Evolutionary conservation across 2,797 vertebrate genomes (phyloP).

Genomic region (Lemur catta): DNA sequence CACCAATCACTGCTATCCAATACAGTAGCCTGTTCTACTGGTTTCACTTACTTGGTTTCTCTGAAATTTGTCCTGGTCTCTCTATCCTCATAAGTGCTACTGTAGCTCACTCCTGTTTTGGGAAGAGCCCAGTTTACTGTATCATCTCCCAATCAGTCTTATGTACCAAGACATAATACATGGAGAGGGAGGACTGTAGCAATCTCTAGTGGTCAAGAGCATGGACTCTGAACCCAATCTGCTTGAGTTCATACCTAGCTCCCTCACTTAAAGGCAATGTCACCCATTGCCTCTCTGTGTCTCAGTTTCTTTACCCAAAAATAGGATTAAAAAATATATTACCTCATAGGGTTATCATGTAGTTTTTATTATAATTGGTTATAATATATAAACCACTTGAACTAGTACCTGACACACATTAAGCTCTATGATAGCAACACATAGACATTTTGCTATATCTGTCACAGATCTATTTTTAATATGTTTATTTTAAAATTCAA

Average conservation of each 20-base stretch:
- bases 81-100: neutral
- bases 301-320: conserved; percentile 36
- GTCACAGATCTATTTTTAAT: neutral
- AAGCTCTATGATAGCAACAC: neutral
- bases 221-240: neutral
- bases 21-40: neutral
- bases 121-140: neutral
- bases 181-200: neutral
- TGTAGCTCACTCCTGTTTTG: neutral
- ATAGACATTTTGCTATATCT: neutral
- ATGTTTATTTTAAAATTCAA: conserved; percentile 10
- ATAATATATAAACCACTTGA: neutral
- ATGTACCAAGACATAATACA: neutral
- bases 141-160: neutral
- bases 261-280: neutral
- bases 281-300: neutral
- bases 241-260: neutral
- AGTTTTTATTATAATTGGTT: neutral
- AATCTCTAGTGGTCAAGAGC: neutral
- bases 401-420: neutral
- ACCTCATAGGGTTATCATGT: neutral
- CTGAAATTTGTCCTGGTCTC: neutral
- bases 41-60: neutral
- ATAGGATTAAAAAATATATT: neutral
- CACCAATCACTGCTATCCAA: neutral